Evolutionary conservation across 2,113 vertebrate species (phyloP).

Genomic region (Enhydra lutris): DNA sequence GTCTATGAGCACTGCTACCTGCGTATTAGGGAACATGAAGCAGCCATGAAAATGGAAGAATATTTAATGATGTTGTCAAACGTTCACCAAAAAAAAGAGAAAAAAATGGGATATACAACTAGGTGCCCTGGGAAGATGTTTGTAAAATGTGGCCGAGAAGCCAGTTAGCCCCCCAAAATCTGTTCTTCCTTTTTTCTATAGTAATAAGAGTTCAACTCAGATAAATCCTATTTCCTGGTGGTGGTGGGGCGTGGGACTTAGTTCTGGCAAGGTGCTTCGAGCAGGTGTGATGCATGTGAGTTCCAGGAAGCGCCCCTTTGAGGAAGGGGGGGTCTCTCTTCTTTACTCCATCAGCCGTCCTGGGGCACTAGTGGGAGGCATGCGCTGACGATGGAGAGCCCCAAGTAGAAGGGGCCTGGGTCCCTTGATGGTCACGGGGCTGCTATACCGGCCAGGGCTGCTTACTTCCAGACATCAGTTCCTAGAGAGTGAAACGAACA

Average conservation of each 20-base stretch:
- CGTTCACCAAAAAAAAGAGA: neutral
- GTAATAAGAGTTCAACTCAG: neutral
- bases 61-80: neutral
- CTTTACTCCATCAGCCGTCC: neutral
- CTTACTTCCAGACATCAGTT: neutral
- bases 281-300: neutral
- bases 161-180: neutral
- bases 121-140: neutral
- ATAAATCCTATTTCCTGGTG: neutral
- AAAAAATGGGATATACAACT: neutral
- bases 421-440: neutral
- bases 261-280: neutral
- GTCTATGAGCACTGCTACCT: neutral
- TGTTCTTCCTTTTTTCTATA: neutral
- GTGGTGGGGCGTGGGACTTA: neutral
- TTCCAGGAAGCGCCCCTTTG: neutral
- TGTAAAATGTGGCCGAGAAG: neutral
- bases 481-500: neutral
- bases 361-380: rapidly evolving
- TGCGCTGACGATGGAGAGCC: neutral
- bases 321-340: neutral
- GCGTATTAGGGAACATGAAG: neutral
- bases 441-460: neutral
- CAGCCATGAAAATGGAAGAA: neutral
- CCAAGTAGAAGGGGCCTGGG: neutral